Evolutionary conservation across 2,113 vertebrate species (phyloP).

Genomic region (Perccottus glenii): DNA sequence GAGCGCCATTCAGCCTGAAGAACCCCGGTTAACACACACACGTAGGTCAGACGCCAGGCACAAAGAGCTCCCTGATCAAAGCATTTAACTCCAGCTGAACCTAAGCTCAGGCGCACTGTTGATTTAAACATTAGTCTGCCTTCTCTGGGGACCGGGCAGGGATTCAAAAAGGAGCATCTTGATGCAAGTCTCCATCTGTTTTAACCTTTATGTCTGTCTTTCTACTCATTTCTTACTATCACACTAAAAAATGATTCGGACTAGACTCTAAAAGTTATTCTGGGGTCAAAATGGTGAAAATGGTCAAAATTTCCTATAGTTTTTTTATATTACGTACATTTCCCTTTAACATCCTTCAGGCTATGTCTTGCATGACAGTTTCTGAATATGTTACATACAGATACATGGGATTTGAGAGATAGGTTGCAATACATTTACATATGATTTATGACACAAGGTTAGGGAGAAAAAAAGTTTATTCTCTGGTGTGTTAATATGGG

Average conservation of each 20-base stretch:
- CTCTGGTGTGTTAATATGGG: too few relatives aligned
- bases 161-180: slow-evolving; percentile 12
- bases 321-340: too few relatives aligned
- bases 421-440: not conserved
- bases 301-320: too few relatives aligned
- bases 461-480: too few relatives aligned
- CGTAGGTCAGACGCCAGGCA: slow-evolving; percentile 25
- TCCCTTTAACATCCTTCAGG: too few relatives aligned
- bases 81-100: slow-evolving; percentile 62
- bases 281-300: not conserved
- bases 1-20: slow-evolving; percentile 25
- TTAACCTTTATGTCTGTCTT: slow-evolving; percentile 11
- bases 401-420: too few relatives aligned
- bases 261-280: not conserved
- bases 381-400: too few relatives aligned
- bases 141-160: slow-evolving; percentile 4
- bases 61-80: slow-evolving; percentile 59
- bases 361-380: too few relatives aligned
- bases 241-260: not conserved
- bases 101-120: slow-evolving; percentile 33
- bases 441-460: too few relatives aligned
- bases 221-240: not conserved
- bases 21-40: slow-evolving; percentile 31
- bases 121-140: slow-evolving; percentile 57
- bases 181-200: slow-evolving; percentile 4